Conservation (phyloP, 1,140 invertebrate species). For the Ditylenchus dipsaci region DNA sequence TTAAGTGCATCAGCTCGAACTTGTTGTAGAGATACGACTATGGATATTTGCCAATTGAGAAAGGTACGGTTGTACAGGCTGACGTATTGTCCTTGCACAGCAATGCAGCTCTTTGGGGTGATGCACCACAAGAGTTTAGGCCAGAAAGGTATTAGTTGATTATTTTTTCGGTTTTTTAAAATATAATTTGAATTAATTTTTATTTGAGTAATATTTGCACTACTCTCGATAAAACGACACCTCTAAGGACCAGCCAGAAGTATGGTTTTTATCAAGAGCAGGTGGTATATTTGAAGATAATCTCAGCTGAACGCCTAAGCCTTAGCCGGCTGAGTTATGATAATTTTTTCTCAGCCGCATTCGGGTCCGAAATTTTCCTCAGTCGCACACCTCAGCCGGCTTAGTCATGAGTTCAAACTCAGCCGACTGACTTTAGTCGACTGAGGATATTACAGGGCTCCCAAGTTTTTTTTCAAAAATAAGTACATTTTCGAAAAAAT, state of each 20-base stretch:
- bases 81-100: conserved; percentile 27
- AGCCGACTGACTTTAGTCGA: too few species aligned
- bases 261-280: neutral
- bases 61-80: conserved; percentile 31
- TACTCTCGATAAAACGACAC: neutral
- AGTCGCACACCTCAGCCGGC: too few species aligned
- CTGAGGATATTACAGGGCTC: too few species aligned
- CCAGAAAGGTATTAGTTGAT: conserved; percentile 37
- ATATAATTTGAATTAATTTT: neutral
- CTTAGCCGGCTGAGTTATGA: too few species aligned
- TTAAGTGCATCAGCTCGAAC: conserved; percentile 14
- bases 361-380: too few species aligned
- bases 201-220: neutral
- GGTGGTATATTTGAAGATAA: neutral
- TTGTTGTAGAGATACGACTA: conserved; percentile 18
- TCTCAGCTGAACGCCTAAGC: too few species aligned
- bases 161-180: neutral
- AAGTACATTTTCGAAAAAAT: too few species aligned
- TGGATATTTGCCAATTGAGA: conserved; percentile 15
- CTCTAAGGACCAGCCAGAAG: neutral
- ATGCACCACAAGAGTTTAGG: conserved; percentile 30
- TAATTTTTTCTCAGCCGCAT: too few species aligned
- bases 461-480: too few species aligned
- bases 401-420: too few species aligned
- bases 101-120: conserved; percentile 27